Evolutionary conservation across 37 sponge, comb jelly and placozoan species (phyloP), one percentile per base, ranked within the genome.

Genomic region (Corticium candelabrum): DNA sequence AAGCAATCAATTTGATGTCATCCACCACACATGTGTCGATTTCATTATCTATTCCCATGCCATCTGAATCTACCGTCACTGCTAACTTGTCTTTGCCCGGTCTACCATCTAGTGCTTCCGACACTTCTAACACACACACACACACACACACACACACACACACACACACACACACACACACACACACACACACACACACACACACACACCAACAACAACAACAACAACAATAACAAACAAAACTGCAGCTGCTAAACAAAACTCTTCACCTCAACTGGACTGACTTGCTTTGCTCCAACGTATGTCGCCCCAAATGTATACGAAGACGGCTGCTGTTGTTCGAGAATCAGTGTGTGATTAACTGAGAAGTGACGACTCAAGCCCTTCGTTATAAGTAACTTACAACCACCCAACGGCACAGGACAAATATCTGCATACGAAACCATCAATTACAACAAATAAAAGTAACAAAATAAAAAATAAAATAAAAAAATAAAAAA

Each of bases 261-360:
- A 1, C 2, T 31, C 2, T 37, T 2, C 74, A 85, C 91, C 34
- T 95, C 96, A 74, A 84, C 88, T 0, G 89, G 90, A 0, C 71
- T 77, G 30, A 90, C 50, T 38, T 85, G 80, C 68, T 82, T 87
- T 15, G 62, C 77, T 21, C 96, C 96, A 15, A 89, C 92, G 71
- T 91, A 95, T 29, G 91, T 87, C 3, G 89, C 91, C 34, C 91
- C 96, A 76, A 86, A 91, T 74, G 90, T 89, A 77, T 87, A 95
- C 34, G 74, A 77, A 11, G 89, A 32, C 1, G 85, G 84, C 69
- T 86, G 82, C 3, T 69, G 57, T 38, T 50, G 41, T 39, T 82
- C 81, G 50, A 95, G 84, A 11, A 72, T 78, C 32, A 95, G 67
- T 0, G 92, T 91, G 69, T 95, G 96, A 5, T 80, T 68, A 0